Evolutionary conservation across 2,113 vertebrate species (phyloP).

Genomic region (Otis tarda): DNA sequence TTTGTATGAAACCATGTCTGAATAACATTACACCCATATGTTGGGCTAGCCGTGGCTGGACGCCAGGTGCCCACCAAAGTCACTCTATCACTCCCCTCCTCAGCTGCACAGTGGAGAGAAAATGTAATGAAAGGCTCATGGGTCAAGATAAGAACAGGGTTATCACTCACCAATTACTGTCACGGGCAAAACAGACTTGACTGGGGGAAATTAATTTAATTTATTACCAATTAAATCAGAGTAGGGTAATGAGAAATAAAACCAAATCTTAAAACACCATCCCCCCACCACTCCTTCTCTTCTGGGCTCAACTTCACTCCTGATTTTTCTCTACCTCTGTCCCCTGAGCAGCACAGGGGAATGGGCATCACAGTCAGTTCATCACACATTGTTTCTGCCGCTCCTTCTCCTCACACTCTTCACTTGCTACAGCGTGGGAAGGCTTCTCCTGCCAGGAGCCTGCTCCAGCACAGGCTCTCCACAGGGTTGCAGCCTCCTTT

Average conservation of each 20-base stretch:
- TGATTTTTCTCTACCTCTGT: background rate
- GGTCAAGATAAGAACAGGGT: background rate
- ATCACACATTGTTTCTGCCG: background rate
- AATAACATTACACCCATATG: background rate
- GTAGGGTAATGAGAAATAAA: background rate
- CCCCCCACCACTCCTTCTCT: too few species aligned
- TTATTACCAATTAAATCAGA: background rate
- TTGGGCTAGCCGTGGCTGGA: background rate
- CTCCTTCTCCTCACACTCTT: background rate
- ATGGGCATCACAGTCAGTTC: background rate
- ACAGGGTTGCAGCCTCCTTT: background rate
- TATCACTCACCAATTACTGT: background rate
- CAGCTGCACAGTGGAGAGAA: background rate
- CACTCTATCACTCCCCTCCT: background rate
- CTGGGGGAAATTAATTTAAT: background rate
- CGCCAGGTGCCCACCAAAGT: background rate
- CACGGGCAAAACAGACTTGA: background rate
- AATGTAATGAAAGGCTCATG: background rate
- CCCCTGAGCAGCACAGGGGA: background rate
- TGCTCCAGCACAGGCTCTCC: background rate
- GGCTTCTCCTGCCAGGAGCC: background rate
- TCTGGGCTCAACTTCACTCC: background rate
- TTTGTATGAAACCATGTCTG: background rate
- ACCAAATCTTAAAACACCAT: background rate
- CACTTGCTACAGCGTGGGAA: background rate